Evolutionary conservation across 2,888 invertebrate genomes (phyloP).

Genomic region (Platycnemis pennipes): DNA sequence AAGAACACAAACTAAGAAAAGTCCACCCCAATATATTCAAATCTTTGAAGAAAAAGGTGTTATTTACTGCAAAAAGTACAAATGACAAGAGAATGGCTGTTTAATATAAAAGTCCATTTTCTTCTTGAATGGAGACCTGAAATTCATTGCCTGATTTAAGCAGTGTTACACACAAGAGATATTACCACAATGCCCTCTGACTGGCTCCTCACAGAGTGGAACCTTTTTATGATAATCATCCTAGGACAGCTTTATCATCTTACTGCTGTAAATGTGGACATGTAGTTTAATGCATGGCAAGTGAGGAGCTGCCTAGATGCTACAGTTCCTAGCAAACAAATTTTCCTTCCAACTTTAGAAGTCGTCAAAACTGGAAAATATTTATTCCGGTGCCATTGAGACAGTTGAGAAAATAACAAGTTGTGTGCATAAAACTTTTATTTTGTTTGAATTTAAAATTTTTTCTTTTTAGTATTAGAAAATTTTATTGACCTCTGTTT

Average conservation of each 20-base stretch:
- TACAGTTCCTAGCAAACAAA: neutral
- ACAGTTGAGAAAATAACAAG: neutral
- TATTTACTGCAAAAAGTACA: neutral
- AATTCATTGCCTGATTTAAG: neutral
- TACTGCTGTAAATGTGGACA: neutral
- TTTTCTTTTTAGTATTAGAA: too few relatives aligned
- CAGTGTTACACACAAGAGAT: neutral
- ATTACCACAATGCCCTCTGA: neutral
- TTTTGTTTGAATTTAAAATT: too few relatives aligned
- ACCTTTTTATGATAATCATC: neutral
- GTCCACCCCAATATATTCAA: neutral
- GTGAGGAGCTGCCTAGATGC: neutral
- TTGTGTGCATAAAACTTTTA: neutral
- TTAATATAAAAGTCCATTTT: constrained; percentile 8
- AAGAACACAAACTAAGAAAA: neutral
- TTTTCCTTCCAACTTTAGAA: neutral
- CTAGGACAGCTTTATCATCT: neutral
- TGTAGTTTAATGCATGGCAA: neutral
- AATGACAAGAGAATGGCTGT: neutral
- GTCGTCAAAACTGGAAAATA: neutral
- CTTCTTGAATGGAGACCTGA: constrained; percentile 13
- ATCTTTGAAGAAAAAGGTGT: neutral
- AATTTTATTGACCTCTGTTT: too few relatives aligned
- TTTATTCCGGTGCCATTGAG: neutral
- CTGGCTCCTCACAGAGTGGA: neutral